Evolutionary conservation across 2,888 invertebrate genomes (phyloP).

Genomic region (Argynnis bischoffii): DNA sequence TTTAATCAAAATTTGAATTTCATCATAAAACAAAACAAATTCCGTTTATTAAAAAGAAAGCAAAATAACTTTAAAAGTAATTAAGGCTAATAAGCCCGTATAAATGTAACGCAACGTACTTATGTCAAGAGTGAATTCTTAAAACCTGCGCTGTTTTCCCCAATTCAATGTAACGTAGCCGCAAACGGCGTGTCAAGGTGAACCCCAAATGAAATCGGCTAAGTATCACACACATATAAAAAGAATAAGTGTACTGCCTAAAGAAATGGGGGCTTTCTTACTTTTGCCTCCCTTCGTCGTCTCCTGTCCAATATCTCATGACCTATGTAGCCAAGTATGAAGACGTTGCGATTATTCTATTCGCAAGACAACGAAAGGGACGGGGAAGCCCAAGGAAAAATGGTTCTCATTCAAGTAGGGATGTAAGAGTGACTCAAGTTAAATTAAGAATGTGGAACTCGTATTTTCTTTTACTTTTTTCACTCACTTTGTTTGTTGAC

Average conservation of each 20-base stretch:
- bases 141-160: slow-evolving; percentile 50
- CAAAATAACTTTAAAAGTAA: slow-evolving; percentile 32
- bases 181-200: slow-evolving; percentile 77
- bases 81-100: slow-evolving; percentile 39
- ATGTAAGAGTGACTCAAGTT: slow-evolving; percentile 81
- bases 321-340: slow-evolving; percentile 45
- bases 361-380: slow-evolving; percentile 21
- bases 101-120: slow-evolving; percentile 36
- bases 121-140: slow-evolving; percentile 34
- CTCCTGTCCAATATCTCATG: slow-evolving; percentile 60
- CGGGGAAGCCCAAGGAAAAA: slow-evolving; percentile 44
- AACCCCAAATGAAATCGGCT: slow-evolving; percentile 60
- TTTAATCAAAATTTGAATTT: too few species aligned
- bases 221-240: slow-evolving; percentile 70
- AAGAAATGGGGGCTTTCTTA: slow-evolving; percentile 73
- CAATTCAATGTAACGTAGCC: slow-evolving; percentile 59
- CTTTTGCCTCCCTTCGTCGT: slow-evolving; percentile 61
- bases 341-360: slow-evolving; percentile 31
- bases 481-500: slow-evolving; percentile 77
- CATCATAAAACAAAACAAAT: slow-evolving; percentile 6
- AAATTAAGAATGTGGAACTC: slow-evolving; percentile 82
- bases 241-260: slow-evolving; percentile 60
- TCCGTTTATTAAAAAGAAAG: background rate
- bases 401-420: slow-evolving; percentile 64
- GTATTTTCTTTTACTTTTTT: slow-evolving; percentile 64